These are phyloP conservation scores for Eumerus sabulonum DNA, from an alignment of 2,888 invertebrate species.

Conservation along the genomic window DNA sequence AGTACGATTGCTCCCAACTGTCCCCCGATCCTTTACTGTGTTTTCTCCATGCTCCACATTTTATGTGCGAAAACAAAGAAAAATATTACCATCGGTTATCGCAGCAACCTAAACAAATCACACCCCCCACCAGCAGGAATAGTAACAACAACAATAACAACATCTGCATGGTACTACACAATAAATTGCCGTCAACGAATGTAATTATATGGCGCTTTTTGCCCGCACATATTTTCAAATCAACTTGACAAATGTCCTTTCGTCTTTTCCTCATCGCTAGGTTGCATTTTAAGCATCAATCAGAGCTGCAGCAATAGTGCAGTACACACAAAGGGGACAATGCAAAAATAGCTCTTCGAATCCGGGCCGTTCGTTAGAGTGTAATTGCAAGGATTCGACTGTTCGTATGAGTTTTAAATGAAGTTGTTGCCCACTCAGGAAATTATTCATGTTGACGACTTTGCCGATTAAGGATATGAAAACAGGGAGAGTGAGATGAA, in stretches of 20 bases:
- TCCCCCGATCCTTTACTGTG: not conserved
- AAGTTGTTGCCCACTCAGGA: slow-evolving; percentile 32
- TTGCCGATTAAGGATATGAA: not conserved
- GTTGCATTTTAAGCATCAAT: slow-evolving; percentile 65
- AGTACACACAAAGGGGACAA: slow-evolving; percentile 2
- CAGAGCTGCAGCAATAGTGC: slow-evolving; percentile 32
- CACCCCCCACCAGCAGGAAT: not conserved
- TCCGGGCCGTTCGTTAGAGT: no score
- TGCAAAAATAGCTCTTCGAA: not conserved
- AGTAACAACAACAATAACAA: no score
- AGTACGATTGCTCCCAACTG: no score
- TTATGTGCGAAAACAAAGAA: not conserved
- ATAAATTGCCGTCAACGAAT: slow-evolving; percentile 63
- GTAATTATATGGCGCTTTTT: slow-evolving; percentile 59
- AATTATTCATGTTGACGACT: slow-evolving; percentile 49
- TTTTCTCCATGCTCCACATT: not conserved
- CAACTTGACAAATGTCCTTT: slow-evolving; percentile 64
- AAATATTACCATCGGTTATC: slow-evolving; percentile 30
- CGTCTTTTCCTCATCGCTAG: slow-evolving; percentile 54
- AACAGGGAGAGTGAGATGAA: no score
- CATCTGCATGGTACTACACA: slow-evolving; percentile 49
- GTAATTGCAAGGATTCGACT: no score
- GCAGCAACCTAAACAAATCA: slow-evolving; percentile 39
- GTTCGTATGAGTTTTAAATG: slow-evolving; percentile 27
- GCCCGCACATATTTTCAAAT: slow-evolving; percentile 50